Conservation (phyloP, 1,140 invertebrate genomes). For the Penaeus indicus region DNA sequence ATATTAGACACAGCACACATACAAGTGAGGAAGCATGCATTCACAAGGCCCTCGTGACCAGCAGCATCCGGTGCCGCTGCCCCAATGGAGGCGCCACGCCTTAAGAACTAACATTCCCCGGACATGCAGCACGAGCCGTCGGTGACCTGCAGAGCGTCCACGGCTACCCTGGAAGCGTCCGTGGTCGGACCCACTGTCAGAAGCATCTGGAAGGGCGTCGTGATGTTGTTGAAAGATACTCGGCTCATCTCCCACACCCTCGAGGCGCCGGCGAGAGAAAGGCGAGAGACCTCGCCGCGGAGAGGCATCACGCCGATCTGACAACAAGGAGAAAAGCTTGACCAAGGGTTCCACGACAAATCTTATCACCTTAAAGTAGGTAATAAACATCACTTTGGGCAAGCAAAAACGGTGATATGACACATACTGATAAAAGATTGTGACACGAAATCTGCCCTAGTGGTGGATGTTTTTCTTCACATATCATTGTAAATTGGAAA, state of each 20-base stretch:
- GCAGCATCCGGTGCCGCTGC: no score
- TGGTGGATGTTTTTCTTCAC: no score
- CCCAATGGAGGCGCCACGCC: no score
- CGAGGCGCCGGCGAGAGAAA: conserved; percentile 25
- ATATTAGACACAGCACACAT: no score
- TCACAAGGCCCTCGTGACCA: no score
- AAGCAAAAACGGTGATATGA: no score
- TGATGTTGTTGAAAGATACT: conserved; percentile 29
- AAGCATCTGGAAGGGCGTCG: conserved; percentile 40
- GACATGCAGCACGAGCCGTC: conserved; percentile 50
- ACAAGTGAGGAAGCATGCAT: no score
- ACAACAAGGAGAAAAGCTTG: neutral
- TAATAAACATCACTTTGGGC: no score
- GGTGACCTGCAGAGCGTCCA: conserved; percentile 50
- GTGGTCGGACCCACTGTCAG: conserved; percentile 35
- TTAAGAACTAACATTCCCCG: conserved; percentile 29
- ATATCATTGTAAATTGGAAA: no score
- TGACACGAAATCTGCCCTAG: no score
- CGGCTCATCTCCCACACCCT: conserved; percentile 50
- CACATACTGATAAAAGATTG: no score
- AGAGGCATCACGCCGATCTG: conserved; percentile 55
- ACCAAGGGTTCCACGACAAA: neutral
- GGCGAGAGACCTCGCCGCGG: conserved; percentile 8
- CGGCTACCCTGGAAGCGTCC: conserved; percentile 15
- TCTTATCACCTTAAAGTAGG: neutral